Conservation (phyloP, 1,140 invertebrate species). For the Leptonema lineaticorne region DNA sequence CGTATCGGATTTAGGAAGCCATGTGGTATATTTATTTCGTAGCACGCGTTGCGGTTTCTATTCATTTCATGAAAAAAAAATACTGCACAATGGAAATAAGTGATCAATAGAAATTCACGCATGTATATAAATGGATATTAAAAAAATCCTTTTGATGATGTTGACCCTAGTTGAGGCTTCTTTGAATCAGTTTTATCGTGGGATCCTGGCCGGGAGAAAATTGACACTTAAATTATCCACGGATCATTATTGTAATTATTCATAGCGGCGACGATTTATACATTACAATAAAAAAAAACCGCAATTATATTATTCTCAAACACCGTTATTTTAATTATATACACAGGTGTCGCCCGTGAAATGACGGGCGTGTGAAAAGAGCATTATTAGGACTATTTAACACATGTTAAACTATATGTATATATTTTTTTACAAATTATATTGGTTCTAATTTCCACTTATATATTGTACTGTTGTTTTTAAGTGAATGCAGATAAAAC, state of each 20-base stretch:
- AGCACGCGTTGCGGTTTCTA: slow-evolving; percentile 16
- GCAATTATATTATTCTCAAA: no score
- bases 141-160: slow-evolving; percentile 11
- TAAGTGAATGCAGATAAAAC: no score
- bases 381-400: no score
- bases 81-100: neutral
- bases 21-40: slow-evolving; percentile 18
- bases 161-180: slow-evolving; percentile 3
- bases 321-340: neutral
- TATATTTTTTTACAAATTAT: no score
- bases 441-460: no score
- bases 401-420: no score
- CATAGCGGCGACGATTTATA: neutral
- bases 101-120: slow-evolving; percentile 4
- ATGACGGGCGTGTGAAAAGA: no score
- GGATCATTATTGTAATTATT: neutral
- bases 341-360: no score
- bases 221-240: neutral
- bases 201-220: neutral
- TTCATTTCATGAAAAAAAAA: neutral
- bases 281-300: neutral
- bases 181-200: slow-evolving; percentile 1
- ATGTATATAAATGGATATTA: no score
- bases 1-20: neutral
- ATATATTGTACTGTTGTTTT: no score